Conservation (phyloP, 2,888 invertebrate genomes). For the Hydrotaea diabolus region DNA sequence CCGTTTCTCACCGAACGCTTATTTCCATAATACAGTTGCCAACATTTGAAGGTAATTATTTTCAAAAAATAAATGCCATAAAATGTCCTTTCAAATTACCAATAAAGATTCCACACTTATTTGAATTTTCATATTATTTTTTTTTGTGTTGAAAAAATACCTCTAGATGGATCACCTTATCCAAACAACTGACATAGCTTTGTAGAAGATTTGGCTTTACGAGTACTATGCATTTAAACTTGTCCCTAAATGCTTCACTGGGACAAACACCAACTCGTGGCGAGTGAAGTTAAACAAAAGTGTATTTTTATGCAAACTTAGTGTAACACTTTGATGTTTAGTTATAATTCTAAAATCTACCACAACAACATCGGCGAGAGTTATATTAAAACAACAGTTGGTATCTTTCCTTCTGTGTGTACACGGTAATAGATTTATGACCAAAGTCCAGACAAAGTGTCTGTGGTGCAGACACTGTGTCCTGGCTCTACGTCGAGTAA, state of each 20-base stretch:
- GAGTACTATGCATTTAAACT: background rate
- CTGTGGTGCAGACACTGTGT: slow-evolving; percentile 74
- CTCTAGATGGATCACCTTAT: too few relatives aligned
- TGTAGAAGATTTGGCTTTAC: too few relatives aligned
- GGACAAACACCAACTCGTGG: background rate
- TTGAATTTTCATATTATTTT: too few relatives aligned
- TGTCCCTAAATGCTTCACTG: background rate
- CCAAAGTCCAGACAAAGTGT: slow-evolving; percentile 78
- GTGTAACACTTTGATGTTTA: slow-evolving; percentile 76
- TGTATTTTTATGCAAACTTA: slow-evolving; percentile 63
- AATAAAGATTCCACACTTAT: too few relatives aligned
- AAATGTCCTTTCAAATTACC: too few relatives aligned
- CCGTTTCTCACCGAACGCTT: too few relatives aligned
- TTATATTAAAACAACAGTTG: slow-evolving; percentile 68
- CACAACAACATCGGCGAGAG: slow-evolving; percentile 52
- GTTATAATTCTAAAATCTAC: slow-evolving; percentile 72
- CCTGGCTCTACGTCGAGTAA: slow-evolving; percentile 29
- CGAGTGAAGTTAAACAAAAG: slow-evolving; percentile 35
- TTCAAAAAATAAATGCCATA: too few relatives aligned
- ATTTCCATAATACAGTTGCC: too few relatives aligned
- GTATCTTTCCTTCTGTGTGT: slow-evolving; percentile 61
- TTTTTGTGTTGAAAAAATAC: too few relatives aligned
- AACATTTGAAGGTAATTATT: too few relatives aligned
- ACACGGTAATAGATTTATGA: slow-evolving; percentile 77
- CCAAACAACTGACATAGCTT: too few relatives aligned